phyloP scores from a whole-genome alignment of 2,113 vertebrate genomes.

The Amphiprion percula region DNA sequence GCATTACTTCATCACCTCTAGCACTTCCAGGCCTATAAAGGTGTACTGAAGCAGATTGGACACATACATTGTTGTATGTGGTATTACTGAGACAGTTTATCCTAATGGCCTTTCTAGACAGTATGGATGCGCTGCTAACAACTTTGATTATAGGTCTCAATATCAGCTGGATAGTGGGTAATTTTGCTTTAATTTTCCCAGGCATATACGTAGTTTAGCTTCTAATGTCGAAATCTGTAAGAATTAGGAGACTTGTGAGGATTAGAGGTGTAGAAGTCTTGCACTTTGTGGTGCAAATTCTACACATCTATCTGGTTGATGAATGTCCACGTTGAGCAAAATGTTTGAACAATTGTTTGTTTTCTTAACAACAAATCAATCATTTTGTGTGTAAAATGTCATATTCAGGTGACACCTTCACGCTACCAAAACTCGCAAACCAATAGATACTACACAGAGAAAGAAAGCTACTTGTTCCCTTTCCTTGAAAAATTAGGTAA shows the following conservation, averaged over 20 bases:
- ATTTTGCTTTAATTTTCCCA: conserved; percentile 3
- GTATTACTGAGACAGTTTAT: conserved; percentile 24
- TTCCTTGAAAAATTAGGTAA: too few relatives aligned
- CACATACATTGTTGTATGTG: conserved; percentile 5
- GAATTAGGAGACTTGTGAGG: background rate
- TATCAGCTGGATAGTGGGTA: background rate
- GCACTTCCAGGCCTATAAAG: background rate
- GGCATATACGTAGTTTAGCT: background rate
- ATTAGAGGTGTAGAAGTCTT: background rate
- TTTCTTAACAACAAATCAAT: too few relatives aligned
- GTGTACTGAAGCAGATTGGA: background rate
- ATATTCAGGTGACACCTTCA: too few relatives aligned
- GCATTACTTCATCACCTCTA: background rate
- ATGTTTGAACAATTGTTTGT: too few relatives aligned
- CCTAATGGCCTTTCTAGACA: conserved; percentile 42
- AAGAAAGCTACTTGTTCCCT: too few relatives aligned
- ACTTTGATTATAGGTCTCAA: conserved; percentile 9
- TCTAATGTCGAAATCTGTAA: background rate
- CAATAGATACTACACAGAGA: too few relatives aligned
- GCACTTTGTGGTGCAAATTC: too few relatives aligned
- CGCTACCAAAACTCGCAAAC: too few relatives aligned
- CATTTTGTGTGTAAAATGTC: too few relatives aligned
- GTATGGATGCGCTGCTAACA: conserved; percentile 19
- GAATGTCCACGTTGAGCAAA: too few relatives aligned
- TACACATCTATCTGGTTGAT: too few relatives aligned